Conservation (phyloP, 1,140 invertebrate genomes). For the Lucilia sericata region DNA sequence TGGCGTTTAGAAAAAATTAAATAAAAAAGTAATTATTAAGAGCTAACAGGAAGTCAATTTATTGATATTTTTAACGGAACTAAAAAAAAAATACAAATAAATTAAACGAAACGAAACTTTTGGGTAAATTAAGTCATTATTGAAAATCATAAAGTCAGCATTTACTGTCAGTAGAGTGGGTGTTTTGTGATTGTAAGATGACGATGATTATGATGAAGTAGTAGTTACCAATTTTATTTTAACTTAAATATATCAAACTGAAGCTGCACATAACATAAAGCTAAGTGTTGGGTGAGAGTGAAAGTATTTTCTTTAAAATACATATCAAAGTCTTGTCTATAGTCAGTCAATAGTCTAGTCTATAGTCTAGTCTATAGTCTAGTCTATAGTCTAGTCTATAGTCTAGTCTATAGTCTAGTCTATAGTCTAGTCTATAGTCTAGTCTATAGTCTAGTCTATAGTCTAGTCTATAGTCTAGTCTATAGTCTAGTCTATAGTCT, state of each 20-base stretch:
- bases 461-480: no score
- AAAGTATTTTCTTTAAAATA: no score
- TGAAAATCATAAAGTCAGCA: neutral
- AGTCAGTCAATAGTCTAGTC: no score
- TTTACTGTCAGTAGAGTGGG: neutral
- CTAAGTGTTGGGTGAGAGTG: neutral
- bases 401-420: no score
- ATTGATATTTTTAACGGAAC: conserved; percentile 37
- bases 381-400: no score
- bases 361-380: no score
- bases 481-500: no score
- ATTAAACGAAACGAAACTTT: neutral
- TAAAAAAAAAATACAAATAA: neutral
- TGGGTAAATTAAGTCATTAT: neutral
- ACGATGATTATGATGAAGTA: neutral
- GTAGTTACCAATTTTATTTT: conserved; percentile 4
- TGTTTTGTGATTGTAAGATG: neutral
- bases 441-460: no score
- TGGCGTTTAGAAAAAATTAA: neutral
- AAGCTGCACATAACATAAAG: neutral
- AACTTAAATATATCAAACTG: neutral
- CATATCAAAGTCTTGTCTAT: no score
- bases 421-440: no score
- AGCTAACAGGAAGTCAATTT: conserved; percentile 31
- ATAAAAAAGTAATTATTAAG: no score